Evolutionary conservation across 2,797 vertebrate genomes (phyloP).

Genomic region (Hypotaenidia okinawae): DNA sequence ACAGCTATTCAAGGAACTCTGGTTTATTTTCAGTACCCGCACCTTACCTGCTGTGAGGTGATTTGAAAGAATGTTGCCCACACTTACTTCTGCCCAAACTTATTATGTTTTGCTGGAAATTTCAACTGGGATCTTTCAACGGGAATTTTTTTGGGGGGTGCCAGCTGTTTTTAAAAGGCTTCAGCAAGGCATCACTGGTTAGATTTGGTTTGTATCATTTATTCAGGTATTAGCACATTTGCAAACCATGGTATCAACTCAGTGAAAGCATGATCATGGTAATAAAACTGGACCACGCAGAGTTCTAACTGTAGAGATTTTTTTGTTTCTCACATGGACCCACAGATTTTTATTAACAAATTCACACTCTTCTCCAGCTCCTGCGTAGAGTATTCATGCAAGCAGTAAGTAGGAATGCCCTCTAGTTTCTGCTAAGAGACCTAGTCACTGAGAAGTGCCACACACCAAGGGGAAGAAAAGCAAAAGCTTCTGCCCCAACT

Average conservation of each 20-base stretch:
- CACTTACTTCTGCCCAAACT: background rate
- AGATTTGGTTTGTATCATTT: background rate
- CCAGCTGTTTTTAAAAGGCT: background rate
- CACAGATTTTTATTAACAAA: background rate
- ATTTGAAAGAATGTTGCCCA: background rate
- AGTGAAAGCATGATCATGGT: background rate
- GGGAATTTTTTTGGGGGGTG: accelerated
- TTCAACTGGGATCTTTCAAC: background rate
- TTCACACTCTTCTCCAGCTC: background rate
- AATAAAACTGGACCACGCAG: background rate
- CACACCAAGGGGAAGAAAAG: background rate
- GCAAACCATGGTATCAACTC: background rate
- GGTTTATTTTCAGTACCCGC: slow-evolving; percentile 21
- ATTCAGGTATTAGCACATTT: background rate
- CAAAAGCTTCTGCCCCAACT: background rate
- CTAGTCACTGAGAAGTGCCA: background rate
- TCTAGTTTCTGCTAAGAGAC: background rate
- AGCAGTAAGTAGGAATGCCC: background rate
- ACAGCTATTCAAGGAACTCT: background rate
- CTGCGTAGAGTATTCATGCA: background rate
- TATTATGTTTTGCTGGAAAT: background rate
- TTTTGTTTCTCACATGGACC: background rate
- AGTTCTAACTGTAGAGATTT: background rate
- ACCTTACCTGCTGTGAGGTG: background rate
- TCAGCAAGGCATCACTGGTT: background rate